A percentile compares a stretch with the other conserved stretches of the same genome.
Conservation (phyloP, 1,140 invertebrate genomes). For the Anadara kagoshimensis region DNA sequence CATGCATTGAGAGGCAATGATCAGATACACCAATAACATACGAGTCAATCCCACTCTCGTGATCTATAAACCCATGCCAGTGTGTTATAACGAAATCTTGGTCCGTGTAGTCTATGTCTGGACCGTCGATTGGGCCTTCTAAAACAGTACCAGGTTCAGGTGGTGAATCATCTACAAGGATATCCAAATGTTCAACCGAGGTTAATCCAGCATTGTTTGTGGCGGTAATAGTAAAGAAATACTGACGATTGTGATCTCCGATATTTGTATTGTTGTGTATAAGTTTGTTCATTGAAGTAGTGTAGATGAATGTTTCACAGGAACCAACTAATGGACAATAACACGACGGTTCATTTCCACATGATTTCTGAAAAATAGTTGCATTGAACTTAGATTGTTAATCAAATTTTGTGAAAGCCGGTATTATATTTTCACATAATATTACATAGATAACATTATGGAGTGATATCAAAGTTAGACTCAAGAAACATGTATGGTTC, state of each 20-base stretch:
- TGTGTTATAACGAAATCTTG: conserved; percentile 17
- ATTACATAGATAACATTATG: too few relatives aligned
- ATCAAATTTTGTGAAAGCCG: too few relatives aligned
- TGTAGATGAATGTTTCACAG: conserved; percentile 39
- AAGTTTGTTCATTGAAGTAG: conserved; percentile 29
- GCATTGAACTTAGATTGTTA: too few relatives aligned
- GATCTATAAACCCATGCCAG: conserved; percentile 49
- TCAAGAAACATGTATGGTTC: too few relatives aligned
- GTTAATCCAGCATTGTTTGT: conserved; percentile 44
- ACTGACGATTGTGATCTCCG: conserved; percentile 50
- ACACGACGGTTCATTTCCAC: conserved; percentile 5
- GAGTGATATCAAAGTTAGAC: too few relatives aligned
- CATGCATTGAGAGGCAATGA: conserved; percentile 24
- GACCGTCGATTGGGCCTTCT: conserved; percentile 36
- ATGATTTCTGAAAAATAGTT: conserved; percentile 20
- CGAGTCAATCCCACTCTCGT: conserved; percentile 47
- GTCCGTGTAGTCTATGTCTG: conserved; percentile 49
- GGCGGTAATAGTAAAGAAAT: conserved; percentile 47
- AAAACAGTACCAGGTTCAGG: conserved; percentile 38
- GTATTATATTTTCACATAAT: too few relatives aligned
- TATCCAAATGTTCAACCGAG: conserved; percentile 33
- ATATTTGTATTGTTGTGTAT: conserved; percentile 30
- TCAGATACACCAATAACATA: conserved; percentile 31
- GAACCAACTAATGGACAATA: conserved; percentile 53
- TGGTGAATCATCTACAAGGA: conserved; percentile 49